Base-by-base conservation (phyloP, 2,888 invertebrate genomes). In the Pseudococcus jackbeardsleyi region DNA sequence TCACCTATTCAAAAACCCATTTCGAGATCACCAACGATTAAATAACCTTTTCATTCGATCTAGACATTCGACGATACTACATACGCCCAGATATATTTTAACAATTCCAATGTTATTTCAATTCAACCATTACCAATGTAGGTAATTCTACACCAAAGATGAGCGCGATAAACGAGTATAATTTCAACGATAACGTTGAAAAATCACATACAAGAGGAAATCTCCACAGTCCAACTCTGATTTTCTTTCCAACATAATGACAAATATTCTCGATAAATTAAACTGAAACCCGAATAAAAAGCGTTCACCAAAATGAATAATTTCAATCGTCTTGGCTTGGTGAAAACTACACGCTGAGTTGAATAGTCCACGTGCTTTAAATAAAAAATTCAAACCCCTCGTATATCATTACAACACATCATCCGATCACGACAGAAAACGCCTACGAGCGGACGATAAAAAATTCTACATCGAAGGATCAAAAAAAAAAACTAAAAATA, bases 311-410 rank as follows among this genome's bases (percentile, higher is more conserved):
- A 26, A 68, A 1, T 68, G 68, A 68, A 68, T 22, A 19, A 64
- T 68, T 64, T 64, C 68, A 26, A 19, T 68, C 68, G 22, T 7
- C 1, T 68, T 26, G 68, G 19, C 15, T 26, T 68, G 22, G 15
- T 68, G 26, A 68, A 68, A 68, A 68, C 64, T 64, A 64, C 64
- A 64, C 68, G 68, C 26, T 68, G 68, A 12, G 68, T 26, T 68
- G 68, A 68, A 68, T 68, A 26, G 26, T 68, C 68, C 68, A 68
- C 68, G 68, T 68, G 68, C 68, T 68, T 68, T 8, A 12, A 54
- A n/a, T 54, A 11, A 68, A 68, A 26, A 68, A 68, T 33, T 33
- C 15, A 54, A 68, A 68, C 26, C 22, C 12, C 68, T 22, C 68
- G 7, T 68, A 68, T 4, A 68, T 26, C 26, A 26, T 68, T 26